Evolutionary conservation across 2,113 vertebrate species (phyloP).

Genomic region (Motacilla tschutschensis): DNA sequence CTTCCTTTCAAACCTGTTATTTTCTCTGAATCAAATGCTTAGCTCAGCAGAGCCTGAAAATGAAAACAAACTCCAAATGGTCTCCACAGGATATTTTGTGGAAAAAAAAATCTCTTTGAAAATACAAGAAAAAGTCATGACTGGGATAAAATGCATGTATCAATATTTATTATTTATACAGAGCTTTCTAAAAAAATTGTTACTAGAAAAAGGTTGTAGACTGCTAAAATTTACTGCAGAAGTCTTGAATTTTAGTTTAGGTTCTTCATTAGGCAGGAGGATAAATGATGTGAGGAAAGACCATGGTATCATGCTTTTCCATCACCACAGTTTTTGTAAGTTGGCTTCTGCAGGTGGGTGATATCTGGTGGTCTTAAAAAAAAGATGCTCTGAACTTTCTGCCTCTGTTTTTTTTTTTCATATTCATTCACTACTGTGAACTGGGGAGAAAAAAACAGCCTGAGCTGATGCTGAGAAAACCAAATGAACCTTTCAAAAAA

Average conservation of each 20-base stretch:
- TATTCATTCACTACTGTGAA: background rate
- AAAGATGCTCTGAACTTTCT: background rate
- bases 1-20: conserved; percentile 63
- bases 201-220: background rate
- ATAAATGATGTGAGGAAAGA: background rate
- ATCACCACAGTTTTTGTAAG: background rate
- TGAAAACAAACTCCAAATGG: conserved; percentile 47
- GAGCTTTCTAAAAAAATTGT: background rate
- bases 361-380: background rate
- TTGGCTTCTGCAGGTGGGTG: background rate
- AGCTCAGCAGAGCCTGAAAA: conserved; percentile 59
- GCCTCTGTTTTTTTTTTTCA: background rate
- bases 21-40: conserved; percentile 65
- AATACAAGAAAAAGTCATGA: background rate
- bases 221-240: background rate
- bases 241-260: background rate
- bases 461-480: background rate
- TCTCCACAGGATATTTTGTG: conserved; percentile 39
- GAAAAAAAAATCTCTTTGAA: background rate
- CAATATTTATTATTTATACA: conserved; percentile 26
- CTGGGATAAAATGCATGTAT: background rate
- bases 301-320: background rate
- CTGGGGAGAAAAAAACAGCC: background rate
- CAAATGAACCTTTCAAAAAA: background rate
- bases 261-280: background rate